Conservation (phyloP, 2,888 invertebrate species). For the Nasonia oneida region DNA sequence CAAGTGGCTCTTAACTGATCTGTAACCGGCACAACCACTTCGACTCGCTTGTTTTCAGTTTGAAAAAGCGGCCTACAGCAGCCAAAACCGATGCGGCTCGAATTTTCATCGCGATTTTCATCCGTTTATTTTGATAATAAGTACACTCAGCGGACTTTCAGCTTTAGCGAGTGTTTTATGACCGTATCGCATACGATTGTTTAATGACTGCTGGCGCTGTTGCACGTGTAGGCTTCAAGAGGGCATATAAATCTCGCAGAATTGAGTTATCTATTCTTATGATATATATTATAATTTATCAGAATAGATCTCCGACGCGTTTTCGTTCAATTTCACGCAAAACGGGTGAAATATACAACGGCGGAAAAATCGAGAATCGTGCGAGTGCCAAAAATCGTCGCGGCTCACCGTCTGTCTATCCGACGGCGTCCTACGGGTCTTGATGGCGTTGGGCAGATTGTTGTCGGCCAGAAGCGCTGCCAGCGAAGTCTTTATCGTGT, state of each 20-base stretch:
- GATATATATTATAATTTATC: too few relatives aligned
- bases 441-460: conserved; percentile 24
- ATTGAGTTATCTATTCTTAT: too few relatives aligned
- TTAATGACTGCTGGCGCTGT: background rate
- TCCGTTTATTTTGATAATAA: background rate
- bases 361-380: too few relatives aligned
- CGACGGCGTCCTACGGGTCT: conserved; percentile 20
- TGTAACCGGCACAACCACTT: conserved; percentile 27
- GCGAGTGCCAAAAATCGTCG: too few relatives aligned
- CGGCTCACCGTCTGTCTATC: conserved; percentile 43
- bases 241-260: background rate
- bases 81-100: background rate
- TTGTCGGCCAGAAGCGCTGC: conserved; percentile 55
- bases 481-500: conserved; percentile 51
- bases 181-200: background rate
- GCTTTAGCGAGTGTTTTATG: background rate
- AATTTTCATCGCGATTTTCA: background rate
- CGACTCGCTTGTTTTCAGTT: background rate
- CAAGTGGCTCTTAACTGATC: conserved; percentile 43
- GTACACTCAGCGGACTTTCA: background rate
- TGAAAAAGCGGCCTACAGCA: background rate
- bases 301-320: too few relatives aligned
- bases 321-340: too few relatives aligned
- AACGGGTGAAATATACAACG: too few relatives aligned
- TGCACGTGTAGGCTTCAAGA: background rate